Base-by-base conservation (phyloP, 1,140 invertebrate species). In the Lepidurus apus region DNA sequence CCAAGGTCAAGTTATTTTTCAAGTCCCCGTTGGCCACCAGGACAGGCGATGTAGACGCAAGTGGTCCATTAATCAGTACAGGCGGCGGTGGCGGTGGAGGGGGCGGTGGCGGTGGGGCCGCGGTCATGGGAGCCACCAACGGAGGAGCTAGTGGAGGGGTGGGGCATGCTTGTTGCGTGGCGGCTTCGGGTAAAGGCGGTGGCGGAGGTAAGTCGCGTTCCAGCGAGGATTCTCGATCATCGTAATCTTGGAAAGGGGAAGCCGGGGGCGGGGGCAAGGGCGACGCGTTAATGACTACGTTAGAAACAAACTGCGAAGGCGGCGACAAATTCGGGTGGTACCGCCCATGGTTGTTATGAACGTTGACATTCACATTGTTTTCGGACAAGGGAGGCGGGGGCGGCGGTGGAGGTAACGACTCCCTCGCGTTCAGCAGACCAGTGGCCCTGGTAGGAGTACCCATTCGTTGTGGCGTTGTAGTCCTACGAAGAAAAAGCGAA, bases 371-470 rank as follows among this genome's bases (percentile, higher is more conserved):
- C 17, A 65, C 45, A 81, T 80, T n/a, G 75, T 43, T 34, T 7
- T 78, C 77, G 24, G 74, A 80, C 65, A 83, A 81, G 74, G 87
- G 88, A 10, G 92, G 92, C 75, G 93, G 93, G 34, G 94, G 94
- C 73, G 94, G 95, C 3, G 94, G 94, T n/a, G 94, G 94, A 43
- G 94, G 94, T 82, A 95, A 86, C 53, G 89, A 90, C 81, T 93
- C 92, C 78, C 92, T 87, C 79, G 88, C 89, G 81, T 45, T 79
- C 80, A 42, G 21, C 34, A 74, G 73, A 43, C 44, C 73, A 34
- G 43, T 74, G 9, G 73, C 75, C n/a, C 73, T 17, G 42, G 74
- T 79, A 26, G 78, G 75, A 42, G 65, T 74, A 43, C 78, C n/a
- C 42, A 43, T 75, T 75, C 74, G 43, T 75, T 75, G 34, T 75